Conservation (phyloP, 2,113 vertebrate genomes). For the Eulacestoma nigropectus region DNA sequence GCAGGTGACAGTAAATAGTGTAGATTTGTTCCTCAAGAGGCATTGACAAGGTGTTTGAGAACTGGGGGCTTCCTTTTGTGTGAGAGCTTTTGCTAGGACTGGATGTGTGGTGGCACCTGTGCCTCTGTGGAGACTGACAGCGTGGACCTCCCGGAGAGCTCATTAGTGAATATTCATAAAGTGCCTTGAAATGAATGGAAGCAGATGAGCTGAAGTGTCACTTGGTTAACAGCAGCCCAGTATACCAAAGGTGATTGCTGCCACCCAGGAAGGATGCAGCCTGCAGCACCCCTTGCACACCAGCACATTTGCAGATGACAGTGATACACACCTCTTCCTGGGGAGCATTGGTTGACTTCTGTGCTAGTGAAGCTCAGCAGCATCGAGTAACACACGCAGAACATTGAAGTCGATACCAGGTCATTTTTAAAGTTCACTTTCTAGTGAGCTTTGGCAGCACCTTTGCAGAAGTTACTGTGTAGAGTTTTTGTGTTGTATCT, state of each 20-base stretch:
- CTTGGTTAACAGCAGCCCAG: not conserved
- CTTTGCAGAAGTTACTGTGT: not conserved
- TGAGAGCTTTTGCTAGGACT: not conserved
- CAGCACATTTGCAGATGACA: not conserved
- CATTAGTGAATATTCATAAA: constrained; percentile 11
- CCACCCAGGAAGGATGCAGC: not conserved
- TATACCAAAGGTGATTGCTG: not conserved
- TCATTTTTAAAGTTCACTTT: not conserved
- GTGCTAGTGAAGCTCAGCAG: not conserved
- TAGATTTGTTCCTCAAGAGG: not conserved
- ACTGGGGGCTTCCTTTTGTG: not conserved
- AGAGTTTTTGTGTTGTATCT: not conserved
- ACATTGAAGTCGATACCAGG: not conserved
- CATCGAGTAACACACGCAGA: not conserved
- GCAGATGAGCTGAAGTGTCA: constrained; percentile 31
- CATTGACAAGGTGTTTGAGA: not conserved
- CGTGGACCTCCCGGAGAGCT: not conserved
- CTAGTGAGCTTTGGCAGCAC: not conserved
- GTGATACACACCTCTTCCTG: not conserved
- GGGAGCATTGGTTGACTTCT: not conserved
- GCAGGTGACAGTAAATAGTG: not conserved
- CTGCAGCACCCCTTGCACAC: not conserved
- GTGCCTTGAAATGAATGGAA: not conserved
- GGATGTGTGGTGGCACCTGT: constrained; percentile 5
- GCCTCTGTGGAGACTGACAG: not conserved